These are phyloP conservation scores for Papilio aristodemus DNA, from an alignment of 1,140 invertebrate genomes.

Conservation along the genomic window DNA sequence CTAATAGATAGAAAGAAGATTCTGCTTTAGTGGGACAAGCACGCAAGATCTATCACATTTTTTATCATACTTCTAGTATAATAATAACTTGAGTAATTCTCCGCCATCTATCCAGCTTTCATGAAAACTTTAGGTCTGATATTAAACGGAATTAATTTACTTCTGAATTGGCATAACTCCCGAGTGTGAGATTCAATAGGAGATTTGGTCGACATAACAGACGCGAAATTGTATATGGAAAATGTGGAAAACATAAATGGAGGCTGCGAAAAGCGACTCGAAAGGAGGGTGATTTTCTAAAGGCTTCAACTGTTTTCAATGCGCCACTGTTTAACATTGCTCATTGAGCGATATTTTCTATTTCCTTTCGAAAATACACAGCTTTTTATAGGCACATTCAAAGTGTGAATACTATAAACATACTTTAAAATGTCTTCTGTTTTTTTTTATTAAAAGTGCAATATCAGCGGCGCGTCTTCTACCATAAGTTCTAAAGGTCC, in stretches of 20 bases:
- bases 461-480: too few species aligned
- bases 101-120: neutral
- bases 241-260: constrained; percentile 74
- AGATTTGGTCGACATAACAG: constrained; percentile 58
- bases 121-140: constrained; percentile 44
- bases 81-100: too few species aligned
- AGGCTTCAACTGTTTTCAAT: constrained; percentile 72
- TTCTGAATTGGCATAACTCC: constrained; percentile 61
- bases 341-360: constrained; percentile 70
- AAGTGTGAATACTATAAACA: neutral
- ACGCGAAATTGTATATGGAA: constrained; percentile 72
- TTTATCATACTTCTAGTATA: too few species aligned
- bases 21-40: too few species aligned
- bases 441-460: too few species aligned
- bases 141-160: constrained; percentile 73
- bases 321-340: constrained; percentile 70
- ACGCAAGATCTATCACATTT: too few species aligned
- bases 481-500: too few species aligned
- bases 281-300: constrained; percentile 76
- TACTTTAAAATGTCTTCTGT: too few species aligned
- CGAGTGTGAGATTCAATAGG: constrained; percentile 63
- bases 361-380: constrained; percentile 43
- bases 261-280: constrained; percentile 66
- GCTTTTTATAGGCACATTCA: neutral
- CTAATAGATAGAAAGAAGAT: too few species aligned